Evolutionary conservation across 2,797 vertebrate genomes (phyloP).

Genomic region (Enteromius unitaeniatus): DNA sequence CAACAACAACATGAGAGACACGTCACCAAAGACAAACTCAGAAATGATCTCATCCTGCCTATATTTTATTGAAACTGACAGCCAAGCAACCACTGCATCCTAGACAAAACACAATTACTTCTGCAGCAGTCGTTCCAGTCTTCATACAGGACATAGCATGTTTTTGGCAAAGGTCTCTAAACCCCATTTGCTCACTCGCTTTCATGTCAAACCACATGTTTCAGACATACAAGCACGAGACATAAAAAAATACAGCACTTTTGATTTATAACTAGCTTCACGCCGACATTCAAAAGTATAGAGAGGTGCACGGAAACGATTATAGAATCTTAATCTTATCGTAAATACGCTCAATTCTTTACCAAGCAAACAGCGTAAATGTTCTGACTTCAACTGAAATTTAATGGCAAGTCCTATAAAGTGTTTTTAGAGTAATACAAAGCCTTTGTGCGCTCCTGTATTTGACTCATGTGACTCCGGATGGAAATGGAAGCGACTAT

Average conservation of each 20-base stretch:
- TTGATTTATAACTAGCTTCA: slow-evolving; percentile 19
- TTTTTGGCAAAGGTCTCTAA: slow-evolving; percentile 20
- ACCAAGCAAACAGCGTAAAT: neutral
- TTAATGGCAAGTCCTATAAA: neutral
- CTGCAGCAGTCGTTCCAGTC: neutral
- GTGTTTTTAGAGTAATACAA: neutral
- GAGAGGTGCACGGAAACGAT: neutral
- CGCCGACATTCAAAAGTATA: neutral
- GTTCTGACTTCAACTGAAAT: neutral
- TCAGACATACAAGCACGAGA: slow-evolving; percentile 5
- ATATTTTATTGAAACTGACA: neutral
- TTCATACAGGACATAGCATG: slow-evolving; percentile 1
- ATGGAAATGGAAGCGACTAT: neutral
- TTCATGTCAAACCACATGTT: slow-evolving; percentile 30
- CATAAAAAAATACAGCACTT: neutral
- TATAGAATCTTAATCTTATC: neutral
- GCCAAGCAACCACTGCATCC: slow-evolving; percentile 11
- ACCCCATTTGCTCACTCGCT: slow-evolving; percentile 8
- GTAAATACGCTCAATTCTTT: neutral
- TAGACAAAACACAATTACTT: neutral
- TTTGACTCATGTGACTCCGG: neutral
- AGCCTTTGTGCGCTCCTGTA: neutral
- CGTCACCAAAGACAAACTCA: neutral
- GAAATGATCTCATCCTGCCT: neutral
- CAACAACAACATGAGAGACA: neutral